Evolutionary conservation across 2,113 vertebrate species (phyloP).

Genomic region (Peromyscus polionotus): DNA sequence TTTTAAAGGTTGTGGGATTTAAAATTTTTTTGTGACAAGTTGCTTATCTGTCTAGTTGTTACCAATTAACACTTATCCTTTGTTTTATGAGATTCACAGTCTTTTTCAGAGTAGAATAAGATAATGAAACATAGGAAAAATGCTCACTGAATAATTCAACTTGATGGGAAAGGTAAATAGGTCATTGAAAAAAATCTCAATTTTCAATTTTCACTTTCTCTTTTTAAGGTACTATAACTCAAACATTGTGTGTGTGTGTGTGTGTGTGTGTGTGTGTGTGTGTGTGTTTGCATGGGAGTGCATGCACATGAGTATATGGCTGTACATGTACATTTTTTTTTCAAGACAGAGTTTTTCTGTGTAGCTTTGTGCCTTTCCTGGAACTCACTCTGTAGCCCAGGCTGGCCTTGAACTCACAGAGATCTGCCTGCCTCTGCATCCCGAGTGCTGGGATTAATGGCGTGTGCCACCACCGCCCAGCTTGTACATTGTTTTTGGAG

Average conservation of each 20-base stretch:
- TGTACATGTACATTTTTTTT: too few relatives aligned
- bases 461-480: too few relatives aligned
- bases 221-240: neutral
- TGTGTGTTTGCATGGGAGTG: neutral
- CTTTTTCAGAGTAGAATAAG: conserved; percentile 1
- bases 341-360: too few relatives aligned
- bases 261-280: neutral
- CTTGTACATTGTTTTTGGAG: too few relatives aligned
- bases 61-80: conserved; percentile 28
- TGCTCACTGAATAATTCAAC: conserved; percentile 16
- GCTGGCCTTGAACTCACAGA: too few relatives aligned
- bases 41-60: neutral
- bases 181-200: conserved; percentile 33
- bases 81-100: conserved; percentile 17
- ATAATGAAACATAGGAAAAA: neutral
- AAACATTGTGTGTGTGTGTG: neutral
- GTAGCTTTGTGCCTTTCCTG: too few relatives aligned
- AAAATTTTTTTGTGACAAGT: neutral
- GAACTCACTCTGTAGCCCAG: too few relatives aligned
- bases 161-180: neutral
- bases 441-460: too few relatives aligned
- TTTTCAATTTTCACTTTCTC: conserved; percentile 35
- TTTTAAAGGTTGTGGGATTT: neutral
- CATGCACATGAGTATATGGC: neutral
- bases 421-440: too few relatives aligned